These are phyloP conservation scores for Eupleurogrammus muticus DNA, from an alignment of 2,797 vertebrate species.

Conservation along the genomic window DNA sequence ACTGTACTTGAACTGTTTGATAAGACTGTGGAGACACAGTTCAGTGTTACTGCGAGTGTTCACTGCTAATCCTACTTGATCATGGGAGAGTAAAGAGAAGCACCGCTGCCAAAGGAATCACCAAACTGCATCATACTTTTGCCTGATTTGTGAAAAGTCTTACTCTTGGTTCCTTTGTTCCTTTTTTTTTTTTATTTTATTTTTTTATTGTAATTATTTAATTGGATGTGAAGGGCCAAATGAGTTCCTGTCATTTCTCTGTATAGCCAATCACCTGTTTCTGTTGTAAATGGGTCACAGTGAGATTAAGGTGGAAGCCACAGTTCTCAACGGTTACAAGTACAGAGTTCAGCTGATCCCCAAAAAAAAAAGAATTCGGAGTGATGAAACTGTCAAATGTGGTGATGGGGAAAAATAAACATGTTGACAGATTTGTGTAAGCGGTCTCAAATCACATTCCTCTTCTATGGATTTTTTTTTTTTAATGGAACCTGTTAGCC, in stretches of 20 bases:
- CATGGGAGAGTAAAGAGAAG: background rate
- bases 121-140: conserved; percentile 25
- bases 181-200: conserved; percentile 17
- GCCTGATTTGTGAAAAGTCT: conserved; percentile 31
- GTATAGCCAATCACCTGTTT: conserved; percentile 20
- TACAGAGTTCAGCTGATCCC: conserved; percentile 7
- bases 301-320: background rate
- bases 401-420: conserved; percentile 11
- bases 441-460: too few species aligned
- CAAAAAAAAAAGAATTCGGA: background rate
- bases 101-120: conserved; percentile 37
- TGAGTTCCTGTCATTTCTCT: background rate
- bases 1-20: conserved; percentile 5
- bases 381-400: conserved; percentile 27
- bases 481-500: too few species aligned
- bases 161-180: too few species aligned
- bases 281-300: background rate
- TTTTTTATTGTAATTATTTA: conserved; percentile 47
- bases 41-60: background rate
- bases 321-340: conserved; percentile 26
- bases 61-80: background rate
- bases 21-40: background rate
- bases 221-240: conserved; percentile 44
- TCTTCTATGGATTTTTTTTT: too few species aligned
- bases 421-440: conserved; percentile 1